Evolutionary conservation across 2,113 vertebrate genomes (phyloP), one percentile per base, ranked within the genome.

Genomic region (Conger conger): DNA sequence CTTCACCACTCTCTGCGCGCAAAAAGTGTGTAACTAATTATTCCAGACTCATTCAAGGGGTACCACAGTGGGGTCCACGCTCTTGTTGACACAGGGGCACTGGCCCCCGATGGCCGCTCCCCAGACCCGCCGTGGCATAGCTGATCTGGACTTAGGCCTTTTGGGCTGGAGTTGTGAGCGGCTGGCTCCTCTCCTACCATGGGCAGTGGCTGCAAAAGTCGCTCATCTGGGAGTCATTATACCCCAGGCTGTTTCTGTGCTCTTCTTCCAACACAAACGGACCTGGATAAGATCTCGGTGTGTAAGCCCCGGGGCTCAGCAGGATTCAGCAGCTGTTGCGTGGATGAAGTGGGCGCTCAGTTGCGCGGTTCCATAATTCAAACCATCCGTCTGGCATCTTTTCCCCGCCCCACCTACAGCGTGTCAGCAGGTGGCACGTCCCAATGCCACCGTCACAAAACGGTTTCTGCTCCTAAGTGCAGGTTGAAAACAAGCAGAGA

Each of bases 181-280:
- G 45, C 1, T 13, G 45, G 45, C 45, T 50, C 45, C 45, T 15
- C 45, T 50, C 45, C 9, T 27, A 63, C 57, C 57, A 8, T 63
- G 20, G 57, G 57, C 57, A 5, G 20, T 5, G 57, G 20, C 20
- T 63, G 45, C 18, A 37, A 76, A 83, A 38, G 36, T 60, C 13
- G 11, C 23, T 40, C 57, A 68, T 83, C 60, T 83, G 82, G 82
- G 82, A 60, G 27, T 76, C 82, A 83, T 83, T 68, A 57, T 11
- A 37, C 82, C 82, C 54, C 27, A 23, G 68, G 82, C 35, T 73
- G 35, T 83, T 83, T 76, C 60, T 68, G 57, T 37, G 82, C 82
- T 36, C 82, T 57, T 60, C 38, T 83, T 20, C 54, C 76, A 76
- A 83, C 68, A 37, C 82, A 73, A 83, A 73, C 57, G 82, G 37